Percentiles rank a stretch among this genome's conserved stretches.
Conservation (phyloP, 2,113 vertebrate species). For the Plecturocebus donacophilus region DNA sequence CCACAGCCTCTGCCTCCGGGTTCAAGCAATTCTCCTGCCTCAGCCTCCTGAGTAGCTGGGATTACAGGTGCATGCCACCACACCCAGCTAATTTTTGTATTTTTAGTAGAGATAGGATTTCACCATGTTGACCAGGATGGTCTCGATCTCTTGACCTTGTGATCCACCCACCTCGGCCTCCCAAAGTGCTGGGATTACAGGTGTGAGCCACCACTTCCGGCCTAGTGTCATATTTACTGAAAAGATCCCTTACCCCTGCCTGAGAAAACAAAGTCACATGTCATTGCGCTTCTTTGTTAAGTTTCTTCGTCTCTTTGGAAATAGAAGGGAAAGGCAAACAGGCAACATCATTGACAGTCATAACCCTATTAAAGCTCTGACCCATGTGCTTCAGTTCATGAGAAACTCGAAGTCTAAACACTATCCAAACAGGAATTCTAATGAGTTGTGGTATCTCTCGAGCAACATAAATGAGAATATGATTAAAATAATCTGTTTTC, state of each 20-base stretch:
- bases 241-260: not conserved
- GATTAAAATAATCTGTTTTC: constrained; percentile 20
- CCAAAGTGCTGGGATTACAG: too few relatives aligned
- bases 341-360: not conserved
- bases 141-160: too few relatives aligned
- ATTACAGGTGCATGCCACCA: too few relatives aligned
- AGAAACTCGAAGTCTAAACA: constrained; percentile 39
- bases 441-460: not conserved
- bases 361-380: not conserved
- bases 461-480: not conserved
- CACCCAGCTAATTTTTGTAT: too few relatives aligned
- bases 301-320: not conserved
- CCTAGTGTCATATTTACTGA: not conserved
- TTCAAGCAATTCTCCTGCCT: too few relatives aligned
- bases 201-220: too few relatives aligned
- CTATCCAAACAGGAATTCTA: constrained; percentile 5
- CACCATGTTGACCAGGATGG: too few relatives aligned
- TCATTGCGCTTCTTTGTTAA: constrained; percentile 28
- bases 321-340: not conserved
- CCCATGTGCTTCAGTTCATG: not conserved
- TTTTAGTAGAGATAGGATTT: too few relatives aligned
- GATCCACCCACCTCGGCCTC: too few relatives aligned
- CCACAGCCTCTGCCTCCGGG: too few relatives aligned
- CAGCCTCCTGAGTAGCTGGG: too few relatives aligned
- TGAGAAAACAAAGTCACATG: not conserved